Conservation (phyloP, 1,140 invertebrate genomes). For the Adelges cooleyi region DNA sequence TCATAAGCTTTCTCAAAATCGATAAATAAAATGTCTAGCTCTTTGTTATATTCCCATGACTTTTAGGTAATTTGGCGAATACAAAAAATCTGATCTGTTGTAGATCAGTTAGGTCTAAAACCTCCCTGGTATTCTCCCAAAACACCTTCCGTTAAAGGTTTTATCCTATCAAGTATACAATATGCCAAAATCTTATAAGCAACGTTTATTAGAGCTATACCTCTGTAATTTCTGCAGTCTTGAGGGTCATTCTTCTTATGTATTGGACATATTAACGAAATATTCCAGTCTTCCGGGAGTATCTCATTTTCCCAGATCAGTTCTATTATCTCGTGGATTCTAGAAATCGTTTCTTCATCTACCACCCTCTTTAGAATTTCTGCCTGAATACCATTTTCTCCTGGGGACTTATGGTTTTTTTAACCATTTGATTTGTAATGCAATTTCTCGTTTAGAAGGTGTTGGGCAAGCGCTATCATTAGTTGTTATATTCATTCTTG, state of each 20-base stretch:
- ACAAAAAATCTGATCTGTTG: not conserved
- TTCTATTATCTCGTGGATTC: not conserved
- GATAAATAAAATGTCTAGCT: constrained; percentile 31
- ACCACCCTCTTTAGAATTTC: not conserved
- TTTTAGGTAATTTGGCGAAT: not conserved
- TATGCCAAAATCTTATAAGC: constrained; percentile 1
- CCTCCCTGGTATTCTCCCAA: constrained; percentile 12
- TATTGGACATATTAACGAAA: not conserved
- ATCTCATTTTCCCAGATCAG: not conserved
- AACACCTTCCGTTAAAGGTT: not conserved
- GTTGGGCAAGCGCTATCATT: not conserved
- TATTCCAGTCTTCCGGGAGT: not conserved
- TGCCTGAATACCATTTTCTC: not conserved
- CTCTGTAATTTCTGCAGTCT: constrained; percentile 2
- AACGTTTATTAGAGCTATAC: not conserved
- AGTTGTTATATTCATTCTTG: not conserved
- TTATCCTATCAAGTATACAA: not conserved
- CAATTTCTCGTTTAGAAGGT: not conserved
- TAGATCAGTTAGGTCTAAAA: not conserved
- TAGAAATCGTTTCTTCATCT: not conserved
- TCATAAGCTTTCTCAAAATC: constrained; percentile 29
- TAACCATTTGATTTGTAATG: no score
- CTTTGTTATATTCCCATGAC: constrained; percentile 3
- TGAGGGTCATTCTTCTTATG: constrained; percentile 11
- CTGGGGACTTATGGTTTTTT: constrained; percentile 23